phyloP scores from a whole-genome alignment of 2,113 vertebrate genomes.

The Corythaixoides concolor region DNA sequence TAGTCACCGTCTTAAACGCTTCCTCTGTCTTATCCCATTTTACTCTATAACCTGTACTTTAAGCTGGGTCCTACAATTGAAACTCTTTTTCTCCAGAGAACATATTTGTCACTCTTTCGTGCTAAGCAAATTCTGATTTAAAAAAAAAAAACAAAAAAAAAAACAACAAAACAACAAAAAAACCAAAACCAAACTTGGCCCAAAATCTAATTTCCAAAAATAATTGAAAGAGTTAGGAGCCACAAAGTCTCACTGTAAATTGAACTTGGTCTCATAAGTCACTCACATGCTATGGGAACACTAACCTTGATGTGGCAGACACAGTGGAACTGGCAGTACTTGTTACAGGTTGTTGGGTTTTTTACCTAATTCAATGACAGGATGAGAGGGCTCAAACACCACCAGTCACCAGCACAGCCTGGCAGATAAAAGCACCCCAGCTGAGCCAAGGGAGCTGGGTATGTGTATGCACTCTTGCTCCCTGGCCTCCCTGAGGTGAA shows the following conservation, averaged over 20 bases:
- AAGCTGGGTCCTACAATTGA: neutral
- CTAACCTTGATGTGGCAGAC: neutral
- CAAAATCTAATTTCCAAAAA: neutral
- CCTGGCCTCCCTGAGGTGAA: neutral
- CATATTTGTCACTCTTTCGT: neutral
- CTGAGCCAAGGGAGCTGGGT: neutral
- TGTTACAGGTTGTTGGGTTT: neutral
- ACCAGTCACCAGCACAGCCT: neutral
- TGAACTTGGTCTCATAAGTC: slow-evolving; percentile 9
- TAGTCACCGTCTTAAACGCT: neutral
- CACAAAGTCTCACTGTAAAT: neutral
- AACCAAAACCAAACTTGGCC: neutral
- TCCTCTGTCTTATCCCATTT: neutral
- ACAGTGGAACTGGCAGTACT: neutral
- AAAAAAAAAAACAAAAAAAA: neutral
- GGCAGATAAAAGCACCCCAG: neutral
- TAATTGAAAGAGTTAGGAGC: neutral
- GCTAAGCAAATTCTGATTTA: neutral
- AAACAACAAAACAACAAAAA: neutral
- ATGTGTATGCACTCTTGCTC: neutral
- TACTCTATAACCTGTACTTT: neutral
- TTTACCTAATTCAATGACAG: neutral
- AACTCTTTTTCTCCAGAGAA: neutral
- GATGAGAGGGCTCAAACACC: neutral
- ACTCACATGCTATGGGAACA: neutral